phyloP scores from a whole-genome alignment of 2,888 invertebrate genomes.

The Rutpela maculata region DNA sequence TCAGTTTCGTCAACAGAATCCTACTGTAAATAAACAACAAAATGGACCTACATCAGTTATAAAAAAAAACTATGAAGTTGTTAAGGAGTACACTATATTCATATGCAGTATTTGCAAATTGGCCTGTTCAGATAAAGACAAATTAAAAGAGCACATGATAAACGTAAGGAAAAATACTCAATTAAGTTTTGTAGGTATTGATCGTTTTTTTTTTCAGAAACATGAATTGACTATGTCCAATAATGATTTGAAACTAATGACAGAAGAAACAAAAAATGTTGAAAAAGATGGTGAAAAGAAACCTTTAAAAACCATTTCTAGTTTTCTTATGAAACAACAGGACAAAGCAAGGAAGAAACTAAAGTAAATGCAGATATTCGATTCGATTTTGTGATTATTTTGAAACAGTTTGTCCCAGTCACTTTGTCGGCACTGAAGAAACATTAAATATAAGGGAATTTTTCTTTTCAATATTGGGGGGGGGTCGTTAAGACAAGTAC shows the following conservation, averaged over 20 bases:
- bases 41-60: slow-evolving; percentile 30
- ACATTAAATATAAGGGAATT: too few relatives aligned
- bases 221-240: slow-evolving; percentile 22
- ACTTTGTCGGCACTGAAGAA: too few relatives aligned
- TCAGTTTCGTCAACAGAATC: slow-evolving; percentile 43
- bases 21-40: background rate
- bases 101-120: slow-evolving; percentile 76
- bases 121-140: slow-evolving; percentile 73
- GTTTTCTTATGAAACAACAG: slow-evolving; percentile 61
- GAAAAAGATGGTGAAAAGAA: slow-evolving; percentile 11
- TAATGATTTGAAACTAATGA: slow-evolving; percentile 17
- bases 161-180: slow-evolving; percentile 58
- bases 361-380: slow-evolving; percentile 57
- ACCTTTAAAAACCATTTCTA: slow-evolving; percentile 41
- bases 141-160: slow-evolving; percentile 76
- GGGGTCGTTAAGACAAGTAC: too few relatives aligned
- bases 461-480: too few relatives aligned
- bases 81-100: slow-evolving; percentile 67
- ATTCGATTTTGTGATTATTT: slow-evolving; percentile 1
- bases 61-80: slow-evolving; percentile 38
- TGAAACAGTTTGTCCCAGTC: too few relatives aligned
- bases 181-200: background rate
- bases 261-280: background rate
- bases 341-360: slow-evolving; percentile 64
- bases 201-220: slow-evolving; percentile 36